These are phyloP conservation scores for Triplophysa rosa DNA, from an alignment of 2,113 vertebrate genomes.

Conservation along the genomic window DNA sequence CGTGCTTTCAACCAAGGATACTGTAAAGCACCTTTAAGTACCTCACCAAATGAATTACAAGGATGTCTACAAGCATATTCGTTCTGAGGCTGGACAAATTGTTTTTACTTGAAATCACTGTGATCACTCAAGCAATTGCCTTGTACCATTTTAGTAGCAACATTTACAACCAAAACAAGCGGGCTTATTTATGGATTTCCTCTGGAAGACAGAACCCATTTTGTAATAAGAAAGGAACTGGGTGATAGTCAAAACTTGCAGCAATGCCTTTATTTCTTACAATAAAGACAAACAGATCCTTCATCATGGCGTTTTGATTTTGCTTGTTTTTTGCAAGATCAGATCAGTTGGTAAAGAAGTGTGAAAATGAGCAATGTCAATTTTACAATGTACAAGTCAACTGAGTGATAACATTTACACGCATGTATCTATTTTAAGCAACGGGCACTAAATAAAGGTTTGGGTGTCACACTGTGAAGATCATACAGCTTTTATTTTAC, in stretches of 20 bases:
- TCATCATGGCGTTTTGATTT: not conserved
- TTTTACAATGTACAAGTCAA: not conserved
- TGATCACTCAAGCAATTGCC: constrained; percentile 18
- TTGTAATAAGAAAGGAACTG: not conserved
- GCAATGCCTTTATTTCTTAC: not conserved
- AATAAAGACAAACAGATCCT: not conserved
- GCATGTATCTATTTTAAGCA: not conserved
- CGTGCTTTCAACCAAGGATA: not conserved
- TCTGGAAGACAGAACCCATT: constrained; percentile 16
- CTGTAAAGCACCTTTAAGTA: constrained; percentile 6
- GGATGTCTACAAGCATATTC: not conserved
- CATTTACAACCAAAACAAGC: constrained; percentile 8
- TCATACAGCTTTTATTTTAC: not conserved
- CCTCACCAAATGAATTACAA: constrained; percentile 1
- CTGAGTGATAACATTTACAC: not conserved
- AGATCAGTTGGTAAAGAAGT: not conserved
- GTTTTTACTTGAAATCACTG: not conserved
- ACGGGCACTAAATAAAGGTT: not conserved
- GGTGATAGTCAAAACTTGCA: constrained; percentile 7
- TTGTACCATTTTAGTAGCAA: constrained; percentile 4
- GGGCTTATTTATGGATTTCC: not conserved
- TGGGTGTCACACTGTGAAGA: not conserved
- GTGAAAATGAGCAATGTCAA: not conserved
- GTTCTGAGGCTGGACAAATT: constrained; percentile 13
- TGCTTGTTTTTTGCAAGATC: not conserved